Conservation (phyloP, 2,797 vertebrate species). For the Neomorphus geoffroyi region DNA sequence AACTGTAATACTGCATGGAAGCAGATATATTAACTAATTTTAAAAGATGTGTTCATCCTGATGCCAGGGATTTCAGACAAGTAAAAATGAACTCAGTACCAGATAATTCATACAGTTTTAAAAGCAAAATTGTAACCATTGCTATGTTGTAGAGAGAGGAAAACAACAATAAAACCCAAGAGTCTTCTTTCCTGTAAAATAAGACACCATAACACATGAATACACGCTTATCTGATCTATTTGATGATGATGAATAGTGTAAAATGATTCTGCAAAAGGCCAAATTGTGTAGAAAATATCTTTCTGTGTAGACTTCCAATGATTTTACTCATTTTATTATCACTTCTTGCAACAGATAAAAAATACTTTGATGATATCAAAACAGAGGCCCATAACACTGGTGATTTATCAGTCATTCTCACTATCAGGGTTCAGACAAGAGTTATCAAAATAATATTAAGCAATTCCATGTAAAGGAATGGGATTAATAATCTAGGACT, state of each 20-base stretch:
- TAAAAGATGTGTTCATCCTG: conserved; percentile 10
- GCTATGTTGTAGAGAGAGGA: not conserved
- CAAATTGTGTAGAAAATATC: not conserved
- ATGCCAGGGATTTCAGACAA: not conserved
- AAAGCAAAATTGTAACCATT: not conserved
- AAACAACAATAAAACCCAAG: not conserved
- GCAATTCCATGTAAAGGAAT: not conserved
- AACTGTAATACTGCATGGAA: not conserved
- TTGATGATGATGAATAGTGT: not conserved
- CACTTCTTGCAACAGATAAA: not conserved
- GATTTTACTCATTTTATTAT: not conserved
- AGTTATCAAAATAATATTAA: not conserved
- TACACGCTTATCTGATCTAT: not conserved
- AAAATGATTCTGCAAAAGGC: not conserved
- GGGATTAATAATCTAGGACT: not conserved
- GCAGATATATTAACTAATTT: not conserved
- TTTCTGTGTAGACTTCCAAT: not conserved
- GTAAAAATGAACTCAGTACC: not conserved
- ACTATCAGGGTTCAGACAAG: not conserved
- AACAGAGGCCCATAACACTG: not conserved
- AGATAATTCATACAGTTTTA: not conserved
- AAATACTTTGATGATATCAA: not conserved
- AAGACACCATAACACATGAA: not conserved
- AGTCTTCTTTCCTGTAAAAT: not conserved
- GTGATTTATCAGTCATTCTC: not conserved